Base-by-base conservation (phyloP, 1,140 invertebrate genomes). In the Drosophila repletoides region DNA sequence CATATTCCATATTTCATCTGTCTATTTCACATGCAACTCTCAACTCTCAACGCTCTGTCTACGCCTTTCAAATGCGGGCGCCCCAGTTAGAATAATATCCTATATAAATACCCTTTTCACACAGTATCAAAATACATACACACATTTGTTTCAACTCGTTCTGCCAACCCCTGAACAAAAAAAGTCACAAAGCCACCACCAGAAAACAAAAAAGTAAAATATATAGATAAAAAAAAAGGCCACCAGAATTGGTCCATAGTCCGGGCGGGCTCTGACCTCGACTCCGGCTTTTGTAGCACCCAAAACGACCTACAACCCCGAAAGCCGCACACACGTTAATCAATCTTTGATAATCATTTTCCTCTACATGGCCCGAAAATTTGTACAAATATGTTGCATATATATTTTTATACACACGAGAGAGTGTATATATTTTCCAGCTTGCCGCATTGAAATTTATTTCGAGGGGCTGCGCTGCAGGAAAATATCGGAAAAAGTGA, bases 311-410 rank as follows among this genome's bases (percentile, higher is more conserved):
- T 34, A 49, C 43, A 41, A 66, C 45, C 63, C 45, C 36, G 55
- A 40, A 49, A 26, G 15, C 14, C 21, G 38, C 31, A 38, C 60
- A 55, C 60, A 46, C 53, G 58, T 84, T 71, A 72, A 83, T 83
- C 77, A 79, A 84, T 83, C 77, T 79, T 73, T 71, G 79, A 74
- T 70, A 79, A 84, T 79, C 55, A 84, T 84, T 83, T 84, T 79
- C 49, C 69, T 52, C 29, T 72, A 31, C 49, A 40, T 15, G 36
- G 28, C 26, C 34, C 5, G 55, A 41, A 59, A 51, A 40, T 49
- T 10, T 51, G 22, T 9, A 60, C 45, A 40, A 29, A 24, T 19
- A 36, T 51, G 21, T 14, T 38, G 1, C 0, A 33, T 34, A 26
- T 22, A 36, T 33, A 34, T 34, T 4, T 59, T 24, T 28, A 40